Percentiles rank a stretch among this genome's conserved stretches.
Evolutionary conservation across 2,797 vertebrate genomes (phyloP).

Genomic region (Euphonia xanthogaster): DNA sequence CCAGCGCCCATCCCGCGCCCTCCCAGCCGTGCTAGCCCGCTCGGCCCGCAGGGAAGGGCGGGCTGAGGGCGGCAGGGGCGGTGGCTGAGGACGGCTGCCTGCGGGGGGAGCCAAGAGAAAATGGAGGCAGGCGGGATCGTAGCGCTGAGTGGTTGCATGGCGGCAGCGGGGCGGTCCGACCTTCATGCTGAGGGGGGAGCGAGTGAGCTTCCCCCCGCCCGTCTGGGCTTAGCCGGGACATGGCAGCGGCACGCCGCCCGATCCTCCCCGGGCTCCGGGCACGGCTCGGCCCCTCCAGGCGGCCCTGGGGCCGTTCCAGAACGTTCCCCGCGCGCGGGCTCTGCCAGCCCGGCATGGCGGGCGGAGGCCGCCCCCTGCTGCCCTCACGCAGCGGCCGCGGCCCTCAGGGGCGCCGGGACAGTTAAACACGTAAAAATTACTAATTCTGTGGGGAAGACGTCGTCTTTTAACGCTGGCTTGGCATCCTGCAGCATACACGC

Average conservation of each 20-base stretch:
- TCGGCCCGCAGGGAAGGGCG: no score
- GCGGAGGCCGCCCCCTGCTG: background rate
- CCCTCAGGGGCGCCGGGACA: background rate
- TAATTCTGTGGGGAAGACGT: rapidly evolving
- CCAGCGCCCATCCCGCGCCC: rapidly evolving
- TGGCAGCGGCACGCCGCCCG: rapidly evolving
- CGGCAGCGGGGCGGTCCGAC: background rate
- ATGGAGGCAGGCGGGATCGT: background rate
- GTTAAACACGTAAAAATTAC: background rate
- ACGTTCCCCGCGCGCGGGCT: background rate
- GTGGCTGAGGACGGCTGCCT: background rate
- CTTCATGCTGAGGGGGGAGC: background rate
- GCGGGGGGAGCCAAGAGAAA: background rate
- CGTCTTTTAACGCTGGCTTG: rapidly evolving
- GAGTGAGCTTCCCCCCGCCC: background rate
- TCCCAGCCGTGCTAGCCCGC: no score
- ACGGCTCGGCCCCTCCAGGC: background rate
- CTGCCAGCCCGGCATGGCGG: background rate
- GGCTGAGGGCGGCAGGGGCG: background rate
- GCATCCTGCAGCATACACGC: rapidly evolving
- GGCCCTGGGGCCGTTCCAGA: background rate
- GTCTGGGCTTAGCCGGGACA: background rate
- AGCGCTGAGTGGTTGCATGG: background rate
- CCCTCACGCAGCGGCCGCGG: background rate
- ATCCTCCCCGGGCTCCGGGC: no score